Conservation (phyloP, 2,113 vertebrate species). For the Leptobrachium leishanense region DNA sequence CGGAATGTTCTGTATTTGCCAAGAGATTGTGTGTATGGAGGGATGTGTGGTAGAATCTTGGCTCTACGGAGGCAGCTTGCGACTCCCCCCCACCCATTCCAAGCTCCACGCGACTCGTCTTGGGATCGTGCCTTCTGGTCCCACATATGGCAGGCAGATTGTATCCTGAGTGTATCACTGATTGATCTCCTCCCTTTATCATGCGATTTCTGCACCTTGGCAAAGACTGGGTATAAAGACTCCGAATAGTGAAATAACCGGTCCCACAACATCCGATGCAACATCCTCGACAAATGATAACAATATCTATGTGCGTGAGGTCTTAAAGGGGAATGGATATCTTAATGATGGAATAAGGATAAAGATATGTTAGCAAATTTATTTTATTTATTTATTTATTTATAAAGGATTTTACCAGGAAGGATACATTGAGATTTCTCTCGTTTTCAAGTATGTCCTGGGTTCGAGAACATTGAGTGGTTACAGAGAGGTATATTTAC, state of each 20-base stretch:
- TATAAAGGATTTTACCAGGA: no score
- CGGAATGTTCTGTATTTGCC: slow-evolving; percentile 12
- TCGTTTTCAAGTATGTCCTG: no score
- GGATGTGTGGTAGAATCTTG: slow-evolving; percentile 12
- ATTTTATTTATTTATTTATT: no score
- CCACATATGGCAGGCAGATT: slow-evolving; percentile 43
- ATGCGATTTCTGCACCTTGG: slow-evolving; percentile 27
- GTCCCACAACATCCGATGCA: not conserved
- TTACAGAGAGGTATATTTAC: no score
- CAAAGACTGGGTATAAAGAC: not conserved
- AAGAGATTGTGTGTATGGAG: not conserved
- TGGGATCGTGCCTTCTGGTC: no score
- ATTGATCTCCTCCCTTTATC: slow-evolving; percentile 9
- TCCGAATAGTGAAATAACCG: not conserved
- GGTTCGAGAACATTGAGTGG: no score
- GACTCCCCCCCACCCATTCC: not conserved
- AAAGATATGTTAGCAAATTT: no score
- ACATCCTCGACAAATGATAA: not conserved
- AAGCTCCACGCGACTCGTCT: not conserved
- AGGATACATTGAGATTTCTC: no score
- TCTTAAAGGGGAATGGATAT: not conserved
- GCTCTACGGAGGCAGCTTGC: not conserved
- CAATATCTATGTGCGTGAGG: not conserved
- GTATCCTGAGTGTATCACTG: slow-evolving; percentile 4
- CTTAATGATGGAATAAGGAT: no score